phyloP scores from a whole-genome alignment of 2,888 invertebrate genomes.

The Drosophila meridionalis region DNA sequence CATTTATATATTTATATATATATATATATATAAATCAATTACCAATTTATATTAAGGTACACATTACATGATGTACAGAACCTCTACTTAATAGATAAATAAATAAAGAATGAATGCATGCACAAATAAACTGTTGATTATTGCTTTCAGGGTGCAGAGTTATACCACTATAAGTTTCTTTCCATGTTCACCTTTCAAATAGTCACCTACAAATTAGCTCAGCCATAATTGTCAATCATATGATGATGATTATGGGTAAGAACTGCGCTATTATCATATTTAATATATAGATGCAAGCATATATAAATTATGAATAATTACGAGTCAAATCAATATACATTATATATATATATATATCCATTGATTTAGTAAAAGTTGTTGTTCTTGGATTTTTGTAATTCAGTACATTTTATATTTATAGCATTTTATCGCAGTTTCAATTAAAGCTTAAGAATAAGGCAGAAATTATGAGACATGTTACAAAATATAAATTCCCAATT shows the following conservation, averaged over 20 bases:
- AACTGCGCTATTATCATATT: constrained; percentile 55
- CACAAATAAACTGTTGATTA: too few relatives aligned
- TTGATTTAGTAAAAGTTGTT: constrained; percentile 5
- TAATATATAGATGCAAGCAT: constrained; percentile 4
- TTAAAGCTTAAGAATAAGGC: constrained; percentile 76
- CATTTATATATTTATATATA: too few relatives aligned
- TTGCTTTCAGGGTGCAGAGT: too few relatives aligned
- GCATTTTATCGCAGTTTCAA: constrained; percentile 79
- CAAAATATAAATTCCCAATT: constrained; percentile 57
- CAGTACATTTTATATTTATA: constrained; percentile 83
- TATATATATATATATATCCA: not conserved
- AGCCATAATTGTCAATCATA: constrained; percentile 59
- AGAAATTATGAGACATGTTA: constrained; percentile 65
- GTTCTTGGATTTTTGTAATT: constrained; percentile 75
- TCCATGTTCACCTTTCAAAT: constrained; percentile 55
- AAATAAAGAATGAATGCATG: too few relatives aligned
- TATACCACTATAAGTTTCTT: not conserved
- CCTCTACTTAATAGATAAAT: too few relatives aligned
- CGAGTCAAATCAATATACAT: too few relatives aligned
- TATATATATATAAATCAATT: too few relatives aligned
- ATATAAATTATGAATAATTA: too few relatives aligned
- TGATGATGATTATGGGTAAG: not conserved
- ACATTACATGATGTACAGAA: too few relatives aligned
- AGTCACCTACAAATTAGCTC: constrained; percentile 54
- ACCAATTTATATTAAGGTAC: too few relatives aligned